Base-by-base conservation (phyloP, 2,888 invertebrate genomes). In the Didymodactylos carnosus region DNA sequence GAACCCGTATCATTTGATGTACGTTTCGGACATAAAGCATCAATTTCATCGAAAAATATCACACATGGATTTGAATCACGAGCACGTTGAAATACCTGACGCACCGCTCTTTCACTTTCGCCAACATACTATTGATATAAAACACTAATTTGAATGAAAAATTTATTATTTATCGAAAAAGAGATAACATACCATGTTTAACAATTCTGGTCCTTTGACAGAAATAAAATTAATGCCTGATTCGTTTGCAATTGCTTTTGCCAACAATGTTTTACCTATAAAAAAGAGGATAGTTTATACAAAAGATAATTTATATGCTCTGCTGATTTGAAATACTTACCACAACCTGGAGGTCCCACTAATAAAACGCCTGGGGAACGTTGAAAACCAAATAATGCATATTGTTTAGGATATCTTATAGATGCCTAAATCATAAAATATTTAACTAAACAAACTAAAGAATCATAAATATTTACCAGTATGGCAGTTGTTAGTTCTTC, bases 171-270 rank as follows among this genome's bases (percentile, higher is more conserved):
- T n/a, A 16, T 27, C 1, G 8, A 41, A 69, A 19, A 39, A 73
- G 7, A 62, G 10, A 49, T 16, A 16, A 76, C 81, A 84, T 83
- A 91, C 91, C 97, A 97, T 98, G 81, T 94, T 97, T 75, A 98
- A 86, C 73, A 98, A 84, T 84, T 98, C 98, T 0, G 98, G 97
- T 23, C 98, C 98, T 85, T 97, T 98, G 1, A 98, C 94, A 11
- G 94, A 94, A 79, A 98, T 94, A 79, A 98, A 98, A 84, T 97
- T 98, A 51, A 98, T 91, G 41, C 94, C 94, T 49, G 95, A 93
- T 84, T 98, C 97, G 84, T 97, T 97, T 0, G 98, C 97, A 49
- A 98, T 89, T 35, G 97, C 98, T 86, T 98, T 98, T 2, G 97
- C 98, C 72, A 98, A 84, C 39, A 98, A 86, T 0, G 98, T 98